Evolutionary conservation across 1,140 invertebrate species (phyloP), one percentile per base, ranked within the genome.

Genomic region (Brachionus rubens): DNA sequence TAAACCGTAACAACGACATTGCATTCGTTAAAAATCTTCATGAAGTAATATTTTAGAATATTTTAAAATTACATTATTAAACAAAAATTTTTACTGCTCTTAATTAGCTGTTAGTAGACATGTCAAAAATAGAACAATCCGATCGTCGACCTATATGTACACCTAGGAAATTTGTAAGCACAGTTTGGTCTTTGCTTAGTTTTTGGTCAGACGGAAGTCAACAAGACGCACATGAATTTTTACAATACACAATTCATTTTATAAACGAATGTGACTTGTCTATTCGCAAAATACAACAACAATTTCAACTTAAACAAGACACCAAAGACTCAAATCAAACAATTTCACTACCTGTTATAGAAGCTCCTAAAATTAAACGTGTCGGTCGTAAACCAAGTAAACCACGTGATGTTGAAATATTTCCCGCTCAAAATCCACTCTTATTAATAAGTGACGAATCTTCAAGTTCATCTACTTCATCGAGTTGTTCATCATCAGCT

Each of bases 221-320:
- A 24, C 68, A 72, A 48, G 68, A 72, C 36, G 68, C 68, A 2
- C 68, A 72, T 48, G 68, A 72, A 54, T 72, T 72, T 54, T 46
- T 72, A n/a, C 68, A 72, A 54, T 72, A 72, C 36, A 72, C 46
- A 50, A 72, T 72, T 28, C 68, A 72, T 33, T 72, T 72, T 6
- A 50, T 72, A 72, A 72, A 72, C 46, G 68, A 72, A 72, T 72
- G 68, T 28, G 68, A 50, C 50, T 24, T 72, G 10, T 33, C n/a
- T 1, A 14, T 54, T 26, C 68, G 68, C 36, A 48, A 72, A 21
- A 30, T 72, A 3, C 68, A 72, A 5, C 46, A 72, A 52, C 59
- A 65, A 14, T 43, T 24, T 41, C 59, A 65, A 41, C 4, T 21
- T 2, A 41, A 54, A n/a, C 26, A 72, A 33, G 0, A n/a, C 6